Base-by-base conservation (phyloP, 2,888 invertebrate species). In the Lymantria dispar region DNA sequence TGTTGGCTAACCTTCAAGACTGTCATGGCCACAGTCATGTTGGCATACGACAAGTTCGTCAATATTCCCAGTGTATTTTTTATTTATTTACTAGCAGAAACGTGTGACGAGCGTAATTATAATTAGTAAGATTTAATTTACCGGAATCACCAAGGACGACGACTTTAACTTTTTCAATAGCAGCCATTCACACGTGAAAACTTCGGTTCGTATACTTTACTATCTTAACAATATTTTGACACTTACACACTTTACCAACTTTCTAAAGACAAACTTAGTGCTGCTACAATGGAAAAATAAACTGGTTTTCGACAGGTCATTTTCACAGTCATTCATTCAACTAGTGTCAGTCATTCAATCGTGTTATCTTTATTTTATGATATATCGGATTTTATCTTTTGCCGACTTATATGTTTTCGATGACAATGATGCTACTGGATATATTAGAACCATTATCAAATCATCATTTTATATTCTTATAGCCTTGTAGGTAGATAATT, bases 121-220 rank as follows among this genome's bases (percentile, higher is more conserved):
- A 64, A 56, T 66, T 48, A 54, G 62, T 66, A 62, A 71, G 54
- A 55, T 45, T 55, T 56, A 50, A 74, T 74, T 85, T 92, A 96
- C 96, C 97, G 58, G 97, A 96, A 92, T 98, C 98, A 45, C 98
- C 98, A 55, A 98, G 94, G 53, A 98, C 95, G 69, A 98, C 94
- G 56, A 98, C 95, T 83, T 97, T 96, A 13, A 97, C 97, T 92
- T 97, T 96, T 85, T 97, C 97, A 72, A 97, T 96, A 60, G 95
- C 94, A 72, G 96, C 95, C 96, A 96, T 96, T 86, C 76, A 72
- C 69, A 76, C 70, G 64, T 59, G 68, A 64, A 60, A 64, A 60
- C 56, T 60, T 60, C 45, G 60, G 63, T 73, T 62, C 80, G 87
- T 85, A 74, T 76, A 22, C 76, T 74, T 74, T 66, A 78, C 73